Conservation (phyloP, 2,113 vertebrate genomes). For the Pelodiscus sinensis region DNA sequence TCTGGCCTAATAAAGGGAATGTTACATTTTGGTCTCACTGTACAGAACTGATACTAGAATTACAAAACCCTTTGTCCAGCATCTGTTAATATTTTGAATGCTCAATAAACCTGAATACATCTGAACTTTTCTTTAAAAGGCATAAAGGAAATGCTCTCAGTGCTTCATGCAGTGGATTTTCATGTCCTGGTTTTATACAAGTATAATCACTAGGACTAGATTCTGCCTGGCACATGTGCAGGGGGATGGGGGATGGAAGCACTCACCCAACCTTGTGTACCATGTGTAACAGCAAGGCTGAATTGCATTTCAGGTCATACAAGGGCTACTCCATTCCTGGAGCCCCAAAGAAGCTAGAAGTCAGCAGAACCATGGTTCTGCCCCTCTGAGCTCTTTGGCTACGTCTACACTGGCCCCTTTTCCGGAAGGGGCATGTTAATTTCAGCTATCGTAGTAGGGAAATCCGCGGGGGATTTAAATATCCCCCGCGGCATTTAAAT, state of each 20-base stretch:
- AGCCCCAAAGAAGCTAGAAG: neutral
- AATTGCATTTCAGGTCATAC: neutral
- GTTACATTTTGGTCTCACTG: neutral
- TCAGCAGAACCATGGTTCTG: neutral
- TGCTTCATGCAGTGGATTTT: neutral
- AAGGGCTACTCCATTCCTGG: fast-evolving
- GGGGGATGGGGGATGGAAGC: neutral
- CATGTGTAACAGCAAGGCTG: neutral
- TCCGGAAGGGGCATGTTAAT: too few relatives aligned
- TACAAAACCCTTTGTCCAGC: neutral
- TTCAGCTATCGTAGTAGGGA: too few relatives aligned
- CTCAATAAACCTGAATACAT: neutral
- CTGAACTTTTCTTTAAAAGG: neutral
- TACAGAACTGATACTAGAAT: neutral
- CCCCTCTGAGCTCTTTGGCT: neutral
- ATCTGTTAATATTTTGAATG: neutral
- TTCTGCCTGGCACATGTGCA: neutral
- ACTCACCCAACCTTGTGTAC: neutral
- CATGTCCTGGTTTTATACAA: neutral
- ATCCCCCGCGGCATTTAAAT: too few relatives aligned
- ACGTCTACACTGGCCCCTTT: too few relatives aligned
- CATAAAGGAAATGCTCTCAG: neutral
- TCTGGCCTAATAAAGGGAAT: neutral
- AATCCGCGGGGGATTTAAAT: too few relatives aligned
- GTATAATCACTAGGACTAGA: neutral